These are phyloP conservation scores for Watsonalla cultraria DNA, from an alignment of 2,888 invertebrate species.

Conservation along the genomic window DNA sequence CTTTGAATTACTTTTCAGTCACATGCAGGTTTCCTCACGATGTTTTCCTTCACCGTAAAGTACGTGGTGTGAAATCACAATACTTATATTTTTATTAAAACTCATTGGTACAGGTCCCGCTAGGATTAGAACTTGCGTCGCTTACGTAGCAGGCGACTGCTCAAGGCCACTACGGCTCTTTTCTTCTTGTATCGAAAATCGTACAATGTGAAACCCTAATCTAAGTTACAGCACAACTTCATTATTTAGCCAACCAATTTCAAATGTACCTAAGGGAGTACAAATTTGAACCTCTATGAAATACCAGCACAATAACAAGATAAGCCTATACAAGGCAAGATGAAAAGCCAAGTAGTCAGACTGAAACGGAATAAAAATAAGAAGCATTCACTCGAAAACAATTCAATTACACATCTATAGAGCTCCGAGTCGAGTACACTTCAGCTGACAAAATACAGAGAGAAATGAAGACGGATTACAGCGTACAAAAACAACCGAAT, in stretches of 20 bases:
- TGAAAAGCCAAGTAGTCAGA: conserved; percentile 1
- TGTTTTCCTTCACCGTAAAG: too few relatives aligned
- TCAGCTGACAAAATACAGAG: conserved; percentile 35
- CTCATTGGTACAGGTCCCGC: too few relatives aligned
- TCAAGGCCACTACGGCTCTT: too few relatives aligned
- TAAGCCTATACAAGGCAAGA: not conserved
- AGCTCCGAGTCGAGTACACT: conserved; percentile 24
- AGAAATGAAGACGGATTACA: conserved; percentile 50
- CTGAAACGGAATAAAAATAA: conserved; percentile 15
- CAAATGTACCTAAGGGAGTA: conserved; percentile 14
- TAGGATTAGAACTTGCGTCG: too few relatives aligned
- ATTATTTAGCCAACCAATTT: not conserved
- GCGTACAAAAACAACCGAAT: conserved; percentile 12
- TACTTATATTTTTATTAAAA: too few relatives aligned
- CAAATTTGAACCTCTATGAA: conserved; percentile 3
- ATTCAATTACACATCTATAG: conserved; percentile 45
- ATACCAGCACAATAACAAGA: conserved; percentile 5
- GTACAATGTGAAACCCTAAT: too few relatives aligned
- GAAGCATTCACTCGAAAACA: conserved; percentile 32
- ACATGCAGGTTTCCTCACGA: too few relatives aligned
- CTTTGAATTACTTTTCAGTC: too few relatives aligned
- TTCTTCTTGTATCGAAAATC: too few relatives aligned
- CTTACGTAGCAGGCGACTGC: too few relatives aligned
- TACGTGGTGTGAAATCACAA: too few relatives aligned
- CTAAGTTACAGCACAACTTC: too few relatives aligned